These are phyloP conservation scores for Nilaparvata lugens DNA, from an alignment of 1,140 invertebrate species.

Conservation along the genomic window DNA sequence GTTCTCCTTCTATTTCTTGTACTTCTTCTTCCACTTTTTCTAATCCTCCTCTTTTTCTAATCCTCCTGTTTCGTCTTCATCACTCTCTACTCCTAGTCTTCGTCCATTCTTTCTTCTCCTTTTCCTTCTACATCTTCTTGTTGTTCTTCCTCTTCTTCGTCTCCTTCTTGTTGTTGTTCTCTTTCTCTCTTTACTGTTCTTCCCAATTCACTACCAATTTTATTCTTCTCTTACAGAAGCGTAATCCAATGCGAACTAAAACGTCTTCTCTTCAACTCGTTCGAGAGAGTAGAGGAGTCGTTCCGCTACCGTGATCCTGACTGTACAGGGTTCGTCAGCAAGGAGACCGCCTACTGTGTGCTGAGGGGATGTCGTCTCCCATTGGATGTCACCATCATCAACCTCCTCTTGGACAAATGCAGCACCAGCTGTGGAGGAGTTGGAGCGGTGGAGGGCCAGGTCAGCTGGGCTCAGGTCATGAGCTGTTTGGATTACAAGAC, in stretches of 20 bases:
- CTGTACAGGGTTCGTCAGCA: constrained; percentile 43
- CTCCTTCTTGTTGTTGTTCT: too few relatives aligned
- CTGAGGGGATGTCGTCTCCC: constrained; percentile 54
- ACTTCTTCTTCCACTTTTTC: too few relatives aligned
- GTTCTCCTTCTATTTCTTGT: too few relatives aligned
- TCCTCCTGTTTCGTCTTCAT: too few relatives aligned
- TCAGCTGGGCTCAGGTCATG: constrained; percentile 18
- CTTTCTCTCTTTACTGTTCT: too few relatives aligned
- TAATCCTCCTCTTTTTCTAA: too few relatives aligned
- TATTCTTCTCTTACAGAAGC: constrained; percentile 30
- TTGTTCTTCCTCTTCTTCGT: too few relatives aligned
- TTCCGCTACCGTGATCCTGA: constrained; percentile 50
- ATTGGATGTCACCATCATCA: constrained; percentile 51
- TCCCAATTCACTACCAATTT: too few relatives aligned
- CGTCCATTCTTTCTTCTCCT: too few relatives aligned
- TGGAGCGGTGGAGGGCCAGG: too few relatives aligned
- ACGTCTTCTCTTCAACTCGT: constrained; percentile 56
- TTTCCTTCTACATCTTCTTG: too few relatives aligned
- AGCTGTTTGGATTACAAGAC: constrained; percentile 23
- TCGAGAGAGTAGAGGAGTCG: constrained; percentile 52
- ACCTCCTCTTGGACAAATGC: constrained; percentile 59
- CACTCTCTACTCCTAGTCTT: too few relatives aligned
- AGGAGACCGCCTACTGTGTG: constrained; percentile 46
- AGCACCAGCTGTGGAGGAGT: not conserved
- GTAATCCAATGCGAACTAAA: constrained; percentile 58